Base-by-base conservation (phyloP, 2,797 vertebrate genomes). In the Morelia viridis region DNA sequence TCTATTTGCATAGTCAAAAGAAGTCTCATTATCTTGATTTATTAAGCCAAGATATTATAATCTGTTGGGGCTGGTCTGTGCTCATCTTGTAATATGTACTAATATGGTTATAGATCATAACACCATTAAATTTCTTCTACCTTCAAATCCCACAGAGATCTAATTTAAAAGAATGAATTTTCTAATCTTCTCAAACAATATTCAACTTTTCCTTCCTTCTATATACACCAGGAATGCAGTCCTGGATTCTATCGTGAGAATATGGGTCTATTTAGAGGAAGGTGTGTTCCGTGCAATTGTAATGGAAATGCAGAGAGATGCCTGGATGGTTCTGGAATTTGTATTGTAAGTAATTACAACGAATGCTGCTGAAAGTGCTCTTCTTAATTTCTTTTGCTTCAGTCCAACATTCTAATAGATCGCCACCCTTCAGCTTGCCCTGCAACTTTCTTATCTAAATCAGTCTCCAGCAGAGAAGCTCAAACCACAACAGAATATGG, bases 241-340 rank as follows among this genome's bases (percentile, higher is more conserved):
- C 96, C 97, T 76, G 99, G 99, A 93, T 98, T 97, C 97, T 99
- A 99, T 95, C 98, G 97, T 96, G 98, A 98, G 24, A 93, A 94
- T 93, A 97, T 89, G 8, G 97, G 97, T 19, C 65, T 94, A 0
- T 97, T 94, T 93, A 89, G 96, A 0, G 98, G 98, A 93, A 97
- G 93, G 35, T 99, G 99, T 91, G 95, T 99, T 68, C 97, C 97
- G 93, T 99, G 99, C 95, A 95, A 95, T 89, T 99, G 99, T 96
- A 98, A 99, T 0, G 98, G 98, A 86, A 98, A 98, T 94, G 97
- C 99, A 12, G 93, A 96, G 1, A 97, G 98, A 90, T 99, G 99
- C 94, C 98, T 98, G 31, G 98, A 99, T 24, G 96, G 95, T 92
- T 98, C 98, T 0, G 99, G 99, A 93, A 97, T 92, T 94, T 99